These are phyloP conservation scores for Ovibos moschatus DNA, from an alignment of 2,113 vertebrate genomes.

Conservation along the genomic window DNA sequence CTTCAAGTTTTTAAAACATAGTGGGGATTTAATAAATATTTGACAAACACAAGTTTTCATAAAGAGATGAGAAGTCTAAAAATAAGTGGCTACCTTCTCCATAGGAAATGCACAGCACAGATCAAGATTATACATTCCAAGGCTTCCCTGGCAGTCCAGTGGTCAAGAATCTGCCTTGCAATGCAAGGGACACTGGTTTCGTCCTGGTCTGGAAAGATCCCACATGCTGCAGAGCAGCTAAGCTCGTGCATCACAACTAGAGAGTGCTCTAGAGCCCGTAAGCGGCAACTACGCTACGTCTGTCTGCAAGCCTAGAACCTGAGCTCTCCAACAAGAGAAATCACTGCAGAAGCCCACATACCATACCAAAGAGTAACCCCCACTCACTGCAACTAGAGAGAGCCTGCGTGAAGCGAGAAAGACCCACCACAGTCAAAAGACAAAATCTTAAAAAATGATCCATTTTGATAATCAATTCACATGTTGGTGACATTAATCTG, in stretches of 20 bases:
- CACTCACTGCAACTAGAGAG: neutral
- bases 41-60: neutral
- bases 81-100: neutral
- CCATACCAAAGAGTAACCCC: rapidly evolving
- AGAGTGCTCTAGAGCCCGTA: neutral
- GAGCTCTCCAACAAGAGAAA: neutral
- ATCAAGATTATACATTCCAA: neutral
- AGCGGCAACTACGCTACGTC: rapidly evolving
- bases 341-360: neutral
- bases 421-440: neutral
- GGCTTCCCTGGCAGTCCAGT: neutral
- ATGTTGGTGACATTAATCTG: neutral
- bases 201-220: neutral
- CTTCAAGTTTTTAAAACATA: neutral
- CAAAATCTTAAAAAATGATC: neutral
- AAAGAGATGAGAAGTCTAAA: neutral
- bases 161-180: neutral
- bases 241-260: neutral
- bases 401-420: neutral
- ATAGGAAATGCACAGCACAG: neutral
- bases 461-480: neutral
- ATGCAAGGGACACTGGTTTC: neutral
- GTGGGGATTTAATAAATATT: neutral
- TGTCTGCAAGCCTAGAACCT: neutral
- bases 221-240: neutral